Evolutionary conservation across 2,888 invertebrate species (phyloP).

Genomic region (Microctonus brassicae): DNA sequence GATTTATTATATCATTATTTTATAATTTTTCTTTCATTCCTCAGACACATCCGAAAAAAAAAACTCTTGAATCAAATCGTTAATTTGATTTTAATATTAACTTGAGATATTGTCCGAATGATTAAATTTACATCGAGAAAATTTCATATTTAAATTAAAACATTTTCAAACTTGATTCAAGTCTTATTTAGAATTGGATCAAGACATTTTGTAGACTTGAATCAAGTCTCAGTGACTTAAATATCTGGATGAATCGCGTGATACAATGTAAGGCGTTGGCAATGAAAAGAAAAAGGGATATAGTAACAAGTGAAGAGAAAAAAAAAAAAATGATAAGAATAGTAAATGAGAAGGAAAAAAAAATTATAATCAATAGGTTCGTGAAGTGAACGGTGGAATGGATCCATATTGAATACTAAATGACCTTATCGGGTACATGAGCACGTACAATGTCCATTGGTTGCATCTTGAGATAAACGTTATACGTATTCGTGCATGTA

Average conservation of each 20-base stretch:
- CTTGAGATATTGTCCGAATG: too few species aligned
- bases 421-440: constrained; percentile 29
- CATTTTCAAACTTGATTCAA: too few species aligned
- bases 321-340: neutral
- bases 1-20: neutral
- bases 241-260: neutral
- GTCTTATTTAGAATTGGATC: too few species aligned
- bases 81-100: too few species aligned
- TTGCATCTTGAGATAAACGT: constrained; percentile 30
- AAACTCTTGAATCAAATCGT: too few species aligned
- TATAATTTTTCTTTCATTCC: neutral
- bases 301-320: neutral
- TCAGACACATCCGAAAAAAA: too few species aligned
- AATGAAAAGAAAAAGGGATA: neutral
- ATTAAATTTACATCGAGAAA: too few species aligned
- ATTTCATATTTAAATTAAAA: too few species aligned
- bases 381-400: neutral
- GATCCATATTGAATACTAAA: constrained; percentile 26
- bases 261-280: neutral
- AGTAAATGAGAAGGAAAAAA: constrained; percentile 1
- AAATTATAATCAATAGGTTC: constrained; percentile 17
- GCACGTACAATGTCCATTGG: constrained; percentile 31
- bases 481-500: neutral
- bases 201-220: too few species aligned
- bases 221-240: too few species aligned